Evolutionary conservation across 2,797 vertebrate genomes (phyloP).

Genomic region (Hylomyscus alleni): DNA sequence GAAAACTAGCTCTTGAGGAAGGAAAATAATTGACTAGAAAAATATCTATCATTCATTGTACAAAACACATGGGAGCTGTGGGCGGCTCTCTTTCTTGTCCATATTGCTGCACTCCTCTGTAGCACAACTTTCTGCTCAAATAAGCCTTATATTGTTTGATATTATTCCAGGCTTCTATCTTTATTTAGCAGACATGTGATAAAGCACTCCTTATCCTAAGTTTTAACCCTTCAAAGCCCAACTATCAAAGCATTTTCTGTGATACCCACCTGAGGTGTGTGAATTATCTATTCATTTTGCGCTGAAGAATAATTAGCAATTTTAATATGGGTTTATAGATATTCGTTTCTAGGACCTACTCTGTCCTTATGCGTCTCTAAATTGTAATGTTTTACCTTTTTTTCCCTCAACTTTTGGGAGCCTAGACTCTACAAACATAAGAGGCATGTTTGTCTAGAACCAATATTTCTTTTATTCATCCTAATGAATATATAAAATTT

Average conservation of each 20-base stretch:
- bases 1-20: slow-evolving; percentile 30
- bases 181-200: background rate
- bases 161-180: background rate
- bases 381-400: background rate
- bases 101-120: background rate
- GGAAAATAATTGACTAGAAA: background rate
- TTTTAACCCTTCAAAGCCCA: background rate
- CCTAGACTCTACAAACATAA: background rate
- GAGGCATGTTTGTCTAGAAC: background rate
- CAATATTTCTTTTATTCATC: background rate
- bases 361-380: background rate
- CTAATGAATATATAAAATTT: background rate
- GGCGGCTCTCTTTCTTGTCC: too few species aligned
- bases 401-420: background rate
- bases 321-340: slow-evolving; percentile 4
- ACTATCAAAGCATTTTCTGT: slow-evolving; percentile 33
- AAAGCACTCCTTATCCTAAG: background rate
- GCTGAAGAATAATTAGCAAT: background rate
- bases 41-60: background rate
- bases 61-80: background rate
- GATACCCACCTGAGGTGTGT: background rate
- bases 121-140: background rate
- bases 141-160: background rate
- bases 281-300: background rate
- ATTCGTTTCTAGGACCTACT: background rate